Percentiles rank a stretch among this genome's conserved stretches.
phyloP scores from a whole-genome alignment of 2,888 invertebrate species.

The Acleris holmiana region DNA sequence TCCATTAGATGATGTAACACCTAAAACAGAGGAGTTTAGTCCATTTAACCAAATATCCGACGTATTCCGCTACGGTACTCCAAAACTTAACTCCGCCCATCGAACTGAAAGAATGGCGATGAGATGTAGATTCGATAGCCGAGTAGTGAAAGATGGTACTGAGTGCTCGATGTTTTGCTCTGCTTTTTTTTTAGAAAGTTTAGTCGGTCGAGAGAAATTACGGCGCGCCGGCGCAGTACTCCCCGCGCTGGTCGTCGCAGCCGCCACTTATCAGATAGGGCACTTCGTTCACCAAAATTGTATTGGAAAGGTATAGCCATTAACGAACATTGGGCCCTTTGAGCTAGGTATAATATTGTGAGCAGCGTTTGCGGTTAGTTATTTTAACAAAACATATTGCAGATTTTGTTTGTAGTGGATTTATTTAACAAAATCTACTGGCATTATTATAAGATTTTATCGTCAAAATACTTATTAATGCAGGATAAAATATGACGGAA shows the following conservation, averaged over 20 bases:
- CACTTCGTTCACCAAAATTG: slow-evolving; percentile 41
- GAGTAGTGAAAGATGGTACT: slow-evolving; percentile 80
- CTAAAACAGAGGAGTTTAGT: not conserved
- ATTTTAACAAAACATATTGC: too few relatives aligned
- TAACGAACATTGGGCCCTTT: not conserved
- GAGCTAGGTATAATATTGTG: too few relatives aligned
- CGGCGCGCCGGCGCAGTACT: slow-evolving; percentile 65
- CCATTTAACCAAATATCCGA: not conserved
- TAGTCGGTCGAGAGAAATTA: slow-evolving; percentile 80
- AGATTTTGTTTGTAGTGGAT: too few relatives aligned
- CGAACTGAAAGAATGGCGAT: slow-evolving; percentile 53
- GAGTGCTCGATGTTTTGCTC: slow-evolving; percentile 78
- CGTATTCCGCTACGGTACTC: slow-evolving; percentile 8
- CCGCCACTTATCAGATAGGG: slow-evolving; percentile 66
- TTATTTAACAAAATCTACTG: too few relatives aligned
- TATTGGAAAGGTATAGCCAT: not conserved
- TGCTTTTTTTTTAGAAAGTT: slow-evolving; percentile 82
- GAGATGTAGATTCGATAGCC: slow-evolving; percentile 66
- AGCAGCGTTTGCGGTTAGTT: too few relatives aligned
- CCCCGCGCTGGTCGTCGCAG: slow-evolving; percentile 71
- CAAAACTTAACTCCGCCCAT: slow-evolving; percentile 53
- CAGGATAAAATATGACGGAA: not conserved
- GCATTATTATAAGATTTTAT: too few relatives aligned
- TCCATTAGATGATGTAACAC: too few relatives aligned
- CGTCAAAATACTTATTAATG: too few relatives aligned